Evolutionary conservation across 2,113 vertebrate genomes (phyloP), one percentile per base, ranked within the genome.

Genomic region (Octodon degus): DNA sequence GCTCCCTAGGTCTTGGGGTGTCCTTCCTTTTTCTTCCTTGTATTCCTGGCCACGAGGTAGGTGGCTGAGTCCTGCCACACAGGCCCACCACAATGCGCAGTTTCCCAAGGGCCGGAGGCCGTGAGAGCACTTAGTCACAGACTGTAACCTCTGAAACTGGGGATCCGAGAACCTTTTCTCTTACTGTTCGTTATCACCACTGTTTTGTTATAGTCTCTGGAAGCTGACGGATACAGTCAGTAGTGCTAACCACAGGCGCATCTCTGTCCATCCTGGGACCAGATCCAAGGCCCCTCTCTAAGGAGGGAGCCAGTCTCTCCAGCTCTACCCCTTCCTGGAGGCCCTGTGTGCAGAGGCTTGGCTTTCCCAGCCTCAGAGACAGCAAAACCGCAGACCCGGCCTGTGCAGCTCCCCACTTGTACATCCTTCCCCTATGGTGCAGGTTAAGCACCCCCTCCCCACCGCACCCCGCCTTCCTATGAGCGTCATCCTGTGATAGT

Each of bases 301-400:
- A 34, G 17, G 2, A 34, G 50, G 22, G 27, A 12, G 40, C 19
- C 0, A 8, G 13, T 72, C 0, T 0, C 40, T 55, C 25, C 47
- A 34, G 24, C 25, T 12, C 5, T 34, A 4, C 7, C 34, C 43
- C 50, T 9, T 2, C 19, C 72, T 55, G 25, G n/a, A 22, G 70
- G 25, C 32, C 32, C 19, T 40, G 17, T 22, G 32, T 16, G 65
- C 24, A 0, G 11, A 20, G 43, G 7, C 24, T 58, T 43, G 16
- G 1, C 17, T 25, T 34, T 37, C 5, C 25, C 25, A 1, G 11
- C 14, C 70, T 80, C 40, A 10, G 47, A 0, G 37, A 37, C 32
- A 43, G 82, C 70, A 40, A 85, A 65, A 19, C 30, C 37, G 3
- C 32, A 24, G 25, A 16, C 17, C 16, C 5, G 9, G 63, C 70